These are phyloP conservation scores for Cacoxenus indagator DNA, from an alignment of 2,888 invertebrate genomes.

Conservation along the genomic window DNA sequence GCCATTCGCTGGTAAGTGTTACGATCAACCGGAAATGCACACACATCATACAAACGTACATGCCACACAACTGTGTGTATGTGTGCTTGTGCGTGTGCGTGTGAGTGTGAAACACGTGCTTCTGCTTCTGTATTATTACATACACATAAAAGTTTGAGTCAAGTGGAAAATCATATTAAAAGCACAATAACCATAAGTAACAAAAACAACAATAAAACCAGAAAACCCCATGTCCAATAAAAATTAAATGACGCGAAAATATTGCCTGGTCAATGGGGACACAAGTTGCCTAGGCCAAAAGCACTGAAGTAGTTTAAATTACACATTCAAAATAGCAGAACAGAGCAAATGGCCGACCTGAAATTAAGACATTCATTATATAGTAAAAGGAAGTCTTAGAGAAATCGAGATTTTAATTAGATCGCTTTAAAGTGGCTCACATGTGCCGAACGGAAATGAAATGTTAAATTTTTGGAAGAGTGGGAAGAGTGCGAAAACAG, in stretches of 20 bases:
- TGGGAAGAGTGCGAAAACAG: no score
- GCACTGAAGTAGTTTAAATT: background rate
- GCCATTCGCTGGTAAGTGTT: slow-evolving; percentile 61
- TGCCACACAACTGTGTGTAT: slow-evolving; percentile 13
- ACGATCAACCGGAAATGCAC: slow-evolving; percentile 57
- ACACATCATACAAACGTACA: slow-evolving; percentile 41
- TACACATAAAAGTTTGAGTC: slow-evolving; percentile 54
- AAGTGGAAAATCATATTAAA: slow-evolving; percentile 65
- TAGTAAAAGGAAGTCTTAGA: no score
- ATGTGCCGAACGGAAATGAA: no score
- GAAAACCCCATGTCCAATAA: slow-evolving; percentile 42
- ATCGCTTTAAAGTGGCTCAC: no score
- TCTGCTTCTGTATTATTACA: slow-evolving; percentile 47
- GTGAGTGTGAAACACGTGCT: slow-evolving; percentile 7
- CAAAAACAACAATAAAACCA: slow-evolving; percentile 52
- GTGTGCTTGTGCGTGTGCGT: background rate
- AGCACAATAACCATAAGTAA: slow-evolving; percentile 63
- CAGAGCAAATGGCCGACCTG: no score
- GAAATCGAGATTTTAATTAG: no score
- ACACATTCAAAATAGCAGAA: no score
- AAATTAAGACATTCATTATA: no score
- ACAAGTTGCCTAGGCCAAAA: slow-evolving; percentile 33
- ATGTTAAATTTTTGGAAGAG: no score
- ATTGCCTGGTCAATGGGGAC: slow-evolving; percentile 59
- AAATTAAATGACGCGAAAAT: slow-evolving; percentile 65